Evolutionary conservation across 2,888 invertebrate genomes (phyloP), one percentile per base, ranked within the genome.

Genomic region (Lepidochrysops patricia): DNA sequence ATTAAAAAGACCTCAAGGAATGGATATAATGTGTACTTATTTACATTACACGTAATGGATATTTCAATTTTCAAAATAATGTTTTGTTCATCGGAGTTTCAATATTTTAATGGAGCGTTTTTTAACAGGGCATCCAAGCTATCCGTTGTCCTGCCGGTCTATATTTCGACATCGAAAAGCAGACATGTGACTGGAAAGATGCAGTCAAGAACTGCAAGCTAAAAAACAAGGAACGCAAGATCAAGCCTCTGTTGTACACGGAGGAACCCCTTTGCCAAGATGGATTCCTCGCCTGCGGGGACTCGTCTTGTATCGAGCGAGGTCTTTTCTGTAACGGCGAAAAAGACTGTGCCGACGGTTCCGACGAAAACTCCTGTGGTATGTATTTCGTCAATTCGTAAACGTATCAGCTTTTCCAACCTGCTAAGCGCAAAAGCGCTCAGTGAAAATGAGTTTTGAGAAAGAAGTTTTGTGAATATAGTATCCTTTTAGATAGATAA

Each of bases 101-200:
- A 19, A 37, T 37, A 37, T 37, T 37, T 37, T 6, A 13, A 35
- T 6, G 19, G 12, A 23, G 19, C 19, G 60, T 60, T 79, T 66
- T 64, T 56, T 64, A 82, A 67, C 84, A 96, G 95, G 97, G 97
- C 76, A 93, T 97, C 57, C 96, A 97, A 92, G 97, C 96, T 27
- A 96, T 97, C 75, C 93, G 97, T 82, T 97, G 97, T 79, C 97
- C 97, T 48, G 96, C 97, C 60, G 97, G 97, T 84, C 89, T 97
- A 70, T 97, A 91, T 86, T 97, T 97, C 86, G 97, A 97, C 81
- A 96, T 97, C 75, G 97, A 97, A 79, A 96, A 97, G 82, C 97
- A 97, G 85, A 97, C 97, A 2, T 97, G 97, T 76, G 97, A 97
- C 79, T 97, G 97, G 97, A 97, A 96, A 80, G 96, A 94, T 66